phyloP scores from a whole-genome alignment of 2,113 vertebrate genomes.

The Solenodon paradoxus region DNA sequence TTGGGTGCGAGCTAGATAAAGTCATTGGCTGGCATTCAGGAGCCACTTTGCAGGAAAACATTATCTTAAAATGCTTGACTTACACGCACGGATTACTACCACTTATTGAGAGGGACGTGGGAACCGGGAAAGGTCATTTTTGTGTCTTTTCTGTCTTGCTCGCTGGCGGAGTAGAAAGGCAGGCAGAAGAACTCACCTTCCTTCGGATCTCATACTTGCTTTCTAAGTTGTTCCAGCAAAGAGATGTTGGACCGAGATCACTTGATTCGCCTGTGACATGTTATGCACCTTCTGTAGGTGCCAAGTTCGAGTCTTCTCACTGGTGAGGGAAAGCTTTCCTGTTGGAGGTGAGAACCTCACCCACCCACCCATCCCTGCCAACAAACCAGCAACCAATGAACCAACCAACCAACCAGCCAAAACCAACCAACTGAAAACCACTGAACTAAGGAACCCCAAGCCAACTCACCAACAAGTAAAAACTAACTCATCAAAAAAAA shows the following conservation, averaged over 20 bases:
- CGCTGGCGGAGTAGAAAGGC: neutral
- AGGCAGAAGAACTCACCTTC: neutral
- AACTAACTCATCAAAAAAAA: no score
- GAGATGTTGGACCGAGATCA: no score
- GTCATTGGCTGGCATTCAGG: neutral
- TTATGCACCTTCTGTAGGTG: no score
- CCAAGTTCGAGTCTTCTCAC: no score
- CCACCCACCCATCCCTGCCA: accelerated
- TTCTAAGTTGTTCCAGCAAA: no score
- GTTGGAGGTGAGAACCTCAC: accelerated
- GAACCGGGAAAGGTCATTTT: neutral
- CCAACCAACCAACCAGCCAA: no score
- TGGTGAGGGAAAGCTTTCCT: neutral
- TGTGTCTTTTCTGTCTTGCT: neutral
- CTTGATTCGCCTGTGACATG: no score
- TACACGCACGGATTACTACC: accelerated
- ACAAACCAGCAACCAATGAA: neutral
- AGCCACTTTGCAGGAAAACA: neutral
- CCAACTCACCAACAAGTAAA: no score
- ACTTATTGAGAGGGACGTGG: accelerated
- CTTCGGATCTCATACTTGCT: neutral
- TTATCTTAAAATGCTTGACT: accelerated
- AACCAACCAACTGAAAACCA: accelerated
- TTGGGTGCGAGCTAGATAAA: neutral
- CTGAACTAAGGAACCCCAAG: no score